A percentile compares a stretch with the other conserved stretches of the same genome.
These are phyloP conservation scores for Pavo muticus DNA, from an alignment of 2,113 vertebrate species.

Conservation along the genomic window DNA sequence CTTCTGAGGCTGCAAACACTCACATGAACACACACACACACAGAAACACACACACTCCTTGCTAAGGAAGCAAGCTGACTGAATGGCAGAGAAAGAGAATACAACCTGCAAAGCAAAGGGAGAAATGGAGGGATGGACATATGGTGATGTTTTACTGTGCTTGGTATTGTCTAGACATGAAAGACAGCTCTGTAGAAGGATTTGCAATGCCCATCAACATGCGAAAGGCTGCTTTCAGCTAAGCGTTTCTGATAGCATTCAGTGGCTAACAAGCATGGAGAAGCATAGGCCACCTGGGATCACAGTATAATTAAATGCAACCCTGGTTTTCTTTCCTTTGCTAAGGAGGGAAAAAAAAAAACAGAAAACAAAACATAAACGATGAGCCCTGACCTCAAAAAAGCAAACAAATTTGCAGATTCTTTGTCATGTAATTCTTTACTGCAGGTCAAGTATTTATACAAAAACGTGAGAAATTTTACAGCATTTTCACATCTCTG, in stretches of 20 bases:
- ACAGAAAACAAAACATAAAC: not conserved
- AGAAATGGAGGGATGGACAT: slow-evolving; percentile 29
- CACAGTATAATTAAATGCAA: slow-evolving; percentile 67
- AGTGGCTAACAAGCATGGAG: slow-evolving; percentile 65
- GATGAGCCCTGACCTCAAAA: not conserved
- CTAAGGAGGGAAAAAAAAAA: not conserved
- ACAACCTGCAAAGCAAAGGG: slow-evolving; percentile 46
- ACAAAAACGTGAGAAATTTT: slow-evolving; percentile 2
- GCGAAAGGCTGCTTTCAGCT: slow-evolving; percentile 63
- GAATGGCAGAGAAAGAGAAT: not conserved
- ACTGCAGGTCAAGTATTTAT: slow-evolving; percentile 43
- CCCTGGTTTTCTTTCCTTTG: slow-evolving; percentile 32
- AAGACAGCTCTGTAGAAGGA: slow-evolving; percentile 61
- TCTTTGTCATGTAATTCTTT: slow-evolving; percentile 52
- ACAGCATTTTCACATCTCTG: slow-evolving; percentile 6
- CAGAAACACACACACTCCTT: not conserved
- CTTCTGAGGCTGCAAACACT: not conserved
- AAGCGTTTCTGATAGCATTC: slow-evolving; percentile 38
- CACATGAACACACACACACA: not conserved
- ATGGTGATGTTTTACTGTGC: slow-evolving; percentile 64
- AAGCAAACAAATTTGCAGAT: slow-evolving; percentile 30
- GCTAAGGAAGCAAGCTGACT: slow-evolving; percentile 39
- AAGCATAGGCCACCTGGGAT: slow-evolving; percentile 55
- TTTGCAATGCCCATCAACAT: slow-evolving; percentile 61
- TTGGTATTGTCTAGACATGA: slow-evolving; percentile 62